Evolutionary conservation across 1,140 invertebrate genomes (phyloP), one percentile per base, ranked within the genome.

Genomic region (Nephila pilipes): DNA sequence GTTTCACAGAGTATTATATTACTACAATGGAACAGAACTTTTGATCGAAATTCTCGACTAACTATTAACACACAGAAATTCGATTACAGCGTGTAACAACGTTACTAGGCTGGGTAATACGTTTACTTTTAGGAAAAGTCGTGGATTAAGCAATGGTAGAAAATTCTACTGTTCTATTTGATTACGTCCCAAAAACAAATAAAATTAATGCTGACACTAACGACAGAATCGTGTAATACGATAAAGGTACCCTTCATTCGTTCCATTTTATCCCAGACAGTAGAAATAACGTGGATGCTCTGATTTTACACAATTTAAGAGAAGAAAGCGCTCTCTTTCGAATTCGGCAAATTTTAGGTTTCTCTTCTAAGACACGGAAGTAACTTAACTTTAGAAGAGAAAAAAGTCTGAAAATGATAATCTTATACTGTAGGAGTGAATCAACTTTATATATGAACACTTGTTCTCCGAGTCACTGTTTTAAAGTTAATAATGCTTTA

Each of bases 61-160:
- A 55, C 80, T 81, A 81, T 81, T 81, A 81, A 54, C 80, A 46
- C 6, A 46, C 6, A 14, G 65, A 75, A 81, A 81, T 46, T 81
- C 36, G 38, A 81, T 81, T 81, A 81, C 80, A n/a, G 8, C 25
- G 0, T 55, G 36, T 81, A 81, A 81, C 36, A 81, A 46, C 20
- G 57, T 85, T 85, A 85, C 25, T 29, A 85, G 83, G n/a, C n/a
- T 57, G 55, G 58, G 16, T 85, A 85, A 85, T 85, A 60, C 54
- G 55, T 54, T 85, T 85, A 85, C 83, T 85, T 85, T 85, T 58
- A 36, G 54, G 83, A 85, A 85, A 85, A 85, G 83, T 85, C 83
- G 16, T 54, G 83, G 83, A 85, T 85, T 85, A 85, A 85, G 29
- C 46, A 38, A 85, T 60, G 55, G 57, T 32, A 85, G 83, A 18